Conservation (phyloP, 2,888 invertebrate genomes). For the Ophion obscuratus region DNA sequence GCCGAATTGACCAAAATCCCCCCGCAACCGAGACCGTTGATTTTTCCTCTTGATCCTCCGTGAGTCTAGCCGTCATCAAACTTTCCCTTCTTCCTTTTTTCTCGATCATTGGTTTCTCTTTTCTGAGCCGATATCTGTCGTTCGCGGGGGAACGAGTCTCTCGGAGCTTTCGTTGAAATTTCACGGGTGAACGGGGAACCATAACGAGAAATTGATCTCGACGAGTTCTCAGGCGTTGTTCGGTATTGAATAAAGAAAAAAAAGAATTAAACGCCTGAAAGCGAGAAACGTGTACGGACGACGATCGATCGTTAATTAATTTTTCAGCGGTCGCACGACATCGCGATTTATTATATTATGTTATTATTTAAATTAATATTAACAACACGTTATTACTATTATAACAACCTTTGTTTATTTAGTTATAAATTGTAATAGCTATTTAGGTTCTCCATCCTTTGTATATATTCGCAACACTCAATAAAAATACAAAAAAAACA, state of each 20-base stretch:
- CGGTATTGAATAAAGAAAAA: neutral
- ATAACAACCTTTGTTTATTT: slow-evolving; percentile 83
- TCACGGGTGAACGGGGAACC: slow-evolving; percentile 49
- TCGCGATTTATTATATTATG: slow-evolving; percentile 74
- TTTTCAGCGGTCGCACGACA: slow-evolving; percentile 59
- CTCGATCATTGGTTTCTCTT: slow-evolving; percentile 12
- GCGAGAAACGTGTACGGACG: slow-evolving; percentile 42
- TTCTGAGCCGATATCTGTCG: slow-evolving; percentile 45
- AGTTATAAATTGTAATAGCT: slow-evolving; percentile 82
- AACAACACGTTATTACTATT: slow-evolving; percentile 81
- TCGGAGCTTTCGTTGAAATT: slow-evolving; percentile 46
- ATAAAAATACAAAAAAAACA: slow-evolving; percentile 78
- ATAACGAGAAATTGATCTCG: slow-evolving; percentile 53
- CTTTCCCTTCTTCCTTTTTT: slow-evolving; percentile 1
- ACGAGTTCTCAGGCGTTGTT: slow-evolving; percentile 50
- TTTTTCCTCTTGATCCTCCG: slow-evolving; percentile 6
- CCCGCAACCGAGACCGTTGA: slow-evolving; percentile 19
- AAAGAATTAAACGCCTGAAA: slow-evolving; percentile 17
- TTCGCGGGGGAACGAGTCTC: slow-evolving; percentile 25
- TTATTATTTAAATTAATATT: slow-evolving; percentile 83
- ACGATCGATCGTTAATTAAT: slow-evolving; percentile 62
- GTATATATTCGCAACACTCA: slow-evolving; percentile 84
- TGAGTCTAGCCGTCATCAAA: neutral
- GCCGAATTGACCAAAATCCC: slow-evolving; percentile 30
- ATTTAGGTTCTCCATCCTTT: slow-evolving; percentile 83